Base-by-base conservation (phyloP, 1,140 invertebrate genomes). In the Thaumatotibia leucotreta region DNA sequence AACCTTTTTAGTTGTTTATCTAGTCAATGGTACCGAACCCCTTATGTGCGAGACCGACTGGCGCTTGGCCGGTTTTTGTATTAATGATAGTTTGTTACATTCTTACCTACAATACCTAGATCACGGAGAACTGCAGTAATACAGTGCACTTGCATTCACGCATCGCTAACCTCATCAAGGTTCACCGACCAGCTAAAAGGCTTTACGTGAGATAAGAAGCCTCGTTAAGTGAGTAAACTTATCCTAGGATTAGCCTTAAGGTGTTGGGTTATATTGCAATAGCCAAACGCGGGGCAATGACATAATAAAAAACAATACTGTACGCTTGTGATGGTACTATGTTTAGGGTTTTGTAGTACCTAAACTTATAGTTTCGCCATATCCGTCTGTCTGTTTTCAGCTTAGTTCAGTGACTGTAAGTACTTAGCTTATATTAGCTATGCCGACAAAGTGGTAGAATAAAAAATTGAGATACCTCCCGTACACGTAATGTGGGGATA, bases 101-200 rank as follows among this genome's bases (percentile, higher is more conserved):
- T n/a, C n/a, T n/a, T 20, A 45, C 0, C 0, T 20, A 17, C 1
- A 20, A 9, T 45, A 45, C 5, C 14, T 8, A 1, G 4, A 45
- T 20, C 5, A 20, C 39, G 39, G 17, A 17, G 6, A 45, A 45
- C 39, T 20, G 17, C 8, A 20, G 5, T 45, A 45, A 45, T 45
- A 8, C 39, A 8, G 17, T 45, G 39, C 39, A 45, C 39, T 45
- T 45, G 4, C 39, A 45, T 45, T 17, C 17, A 45, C 11, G 23
- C 52, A 27, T 10, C 70, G 63, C 62, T 63, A 5, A 65, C 66
- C 50, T 58, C 64, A 35, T 50, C 27, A 64, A 31, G 64, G 73
- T 75, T 77, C 75, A 68, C 50, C 68, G 73, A 77, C 73, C 73
- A 73, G 75, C 27, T 77, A 75, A 77, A 58, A 67, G 67, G 69